phyloP scores from a whole-genome alignment of 2,888 invertebrate genomes.

The Thalpophila matura region DNA sequence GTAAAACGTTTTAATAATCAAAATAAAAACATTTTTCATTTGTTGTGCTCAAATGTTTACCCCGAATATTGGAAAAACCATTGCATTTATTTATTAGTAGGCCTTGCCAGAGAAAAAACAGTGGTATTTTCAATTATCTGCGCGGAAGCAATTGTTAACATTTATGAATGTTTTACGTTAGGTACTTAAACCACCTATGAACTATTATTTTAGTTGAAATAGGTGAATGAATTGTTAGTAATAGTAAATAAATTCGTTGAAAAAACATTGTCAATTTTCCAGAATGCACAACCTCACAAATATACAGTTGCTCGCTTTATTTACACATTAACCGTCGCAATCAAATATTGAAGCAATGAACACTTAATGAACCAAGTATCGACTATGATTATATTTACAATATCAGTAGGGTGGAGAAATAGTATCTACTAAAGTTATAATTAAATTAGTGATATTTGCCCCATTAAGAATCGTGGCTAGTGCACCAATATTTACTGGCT shows the following conservation, averaged over 20 bases:
- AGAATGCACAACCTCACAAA: not conserved
- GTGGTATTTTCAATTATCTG: conserved; percentile 13
- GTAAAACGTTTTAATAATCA: conserved; percentile 40
- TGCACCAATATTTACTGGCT: no score
- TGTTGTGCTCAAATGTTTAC: conserved; percentile 36
- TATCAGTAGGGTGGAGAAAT: no score
- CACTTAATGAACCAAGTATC: no score
- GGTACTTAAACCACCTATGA: not conserved
- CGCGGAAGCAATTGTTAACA: not conserved
- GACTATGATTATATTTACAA: no score
- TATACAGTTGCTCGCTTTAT: not conserved
- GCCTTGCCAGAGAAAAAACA: no score
- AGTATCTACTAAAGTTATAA: no score
- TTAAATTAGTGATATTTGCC: no score
- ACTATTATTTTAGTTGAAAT: no score
- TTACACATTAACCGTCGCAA: not conserved
- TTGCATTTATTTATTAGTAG: conserved; percentile 27
- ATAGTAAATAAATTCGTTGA: not conserved
- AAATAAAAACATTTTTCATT: conserved; percentile 38
- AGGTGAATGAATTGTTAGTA: no score
- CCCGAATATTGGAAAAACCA: conserved; percentile 33
- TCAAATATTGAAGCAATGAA: conserved; percentile 8
- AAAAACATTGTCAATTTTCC: not conserved
- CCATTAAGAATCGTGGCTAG: no score
- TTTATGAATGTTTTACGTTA: not conserved